A percentile compares a stretch with the other conserved stretches of the same genome.
Evolutionary conservation across 2,797 vertebrate genomes (phyloP).

Genomic region (Poecilia velifera): DNA sequence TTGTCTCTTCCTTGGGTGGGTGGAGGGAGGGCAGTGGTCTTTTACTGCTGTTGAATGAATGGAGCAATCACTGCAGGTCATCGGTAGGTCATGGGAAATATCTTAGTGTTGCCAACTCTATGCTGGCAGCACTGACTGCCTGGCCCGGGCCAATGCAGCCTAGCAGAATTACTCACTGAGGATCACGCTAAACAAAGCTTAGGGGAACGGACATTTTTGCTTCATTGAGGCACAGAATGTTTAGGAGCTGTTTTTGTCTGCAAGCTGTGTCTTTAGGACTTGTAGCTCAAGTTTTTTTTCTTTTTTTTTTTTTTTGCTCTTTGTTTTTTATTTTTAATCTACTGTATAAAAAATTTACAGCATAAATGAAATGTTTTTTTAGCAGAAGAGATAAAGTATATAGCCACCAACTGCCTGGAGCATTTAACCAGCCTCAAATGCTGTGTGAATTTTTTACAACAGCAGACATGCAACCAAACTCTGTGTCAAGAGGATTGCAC

Average conservation of each 20-base stretch:
- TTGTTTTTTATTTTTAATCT: too few relatives aligned
- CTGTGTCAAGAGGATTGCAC: too few relatives aligned
- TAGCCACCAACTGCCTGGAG: too few relatives aligned
- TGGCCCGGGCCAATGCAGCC: not conserved
- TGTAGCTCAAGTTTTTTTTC: too few relatives aligned
- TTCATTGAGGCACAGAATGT: constrained; percentile 4
- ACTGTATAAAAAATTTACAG: not conserved
- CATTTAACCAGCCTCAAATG: too few relatives aligned
- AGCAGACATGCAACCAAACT: too few relatives aligned
- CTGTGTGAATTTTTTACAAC: too few relatives aligned
- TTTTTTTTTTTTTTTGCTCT: too few relatives aligned
- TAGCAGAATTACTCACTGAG: constrained; percentile 9
- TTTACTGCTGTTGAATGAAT: constrained; percentile 30
- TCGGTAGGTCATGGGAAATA: constrained; percentile 53
- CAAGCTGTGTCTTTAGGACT: not conserved
- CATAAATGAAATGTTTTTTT: not conserved
- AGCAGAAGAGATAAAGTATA: too few relatives aligned
- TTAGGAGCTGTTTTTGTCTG: constrained; percentile 5
- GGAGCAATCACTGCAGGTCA: constrained; percentile 41
- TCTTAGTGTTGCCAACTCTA: constrained; percentile 20
- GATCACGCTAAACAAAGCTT: not conserved
- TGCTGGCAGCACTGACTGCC: constrained; percentile 7
- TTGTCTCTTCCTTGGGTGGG: constrained; percentile 7
- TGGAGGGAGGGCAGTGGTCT: not conserved
- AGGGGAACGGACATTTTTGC: constrained; percentile 18